These are phyloP conservation scores for Yponomeuta evonymella DNA, from an alignment of 2,888 invertebrate species.

Conservation along the genomic window DNA sequence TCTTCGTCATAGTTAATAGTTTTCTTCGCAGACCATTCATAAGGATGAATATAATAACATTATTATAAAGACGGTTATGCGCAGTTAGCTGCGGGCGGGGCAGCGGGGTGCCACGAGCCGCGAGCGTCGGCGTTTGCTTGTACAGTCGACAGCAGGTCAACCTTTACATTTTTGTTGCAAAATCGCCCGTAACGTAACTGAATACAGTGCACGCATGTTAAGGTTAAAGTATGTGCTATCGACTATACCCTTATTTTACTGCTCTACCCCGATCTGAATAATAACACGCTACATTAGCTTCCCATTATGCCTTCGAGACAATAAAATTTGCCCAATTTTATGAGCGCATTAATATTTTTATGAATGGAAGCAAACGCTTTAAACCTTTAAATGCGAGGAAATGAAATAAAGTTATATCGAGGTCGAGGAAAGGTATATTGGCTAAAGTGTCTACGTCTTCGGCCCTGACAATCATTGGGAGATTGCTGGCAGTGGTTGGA, in stretches of 20 bases:
- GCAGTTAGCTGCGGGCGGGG: not conserved
- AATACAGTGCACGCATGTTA: too few species aligned
- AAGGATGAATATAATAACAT: not conserved
- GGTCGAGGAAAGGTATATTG: constrained; percentile 42
- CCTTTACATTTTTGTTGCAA: too few species aligned
- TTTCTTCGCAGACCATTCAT: not conserved
- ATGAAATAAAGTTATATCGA: constrained; percentile 53
- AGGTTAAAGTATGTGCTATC: too few species aligned
- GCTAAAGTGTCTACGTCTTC: constrained; percentile 37
- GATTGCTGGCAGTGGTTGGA: too few species aligned
- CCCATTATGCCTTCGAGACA: constrained; percentile 75
- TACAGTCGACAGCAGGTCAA: constrained; percentile 19
- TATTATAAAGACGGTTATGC: not conserved
- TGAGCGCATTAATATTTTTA: constrained; percentile 76
- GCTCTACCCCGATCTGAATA: constrained; percentile 72
- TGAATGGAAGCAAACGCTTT: constrained; percentile 73
- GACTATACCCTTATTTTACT: constrained; percentile 49
- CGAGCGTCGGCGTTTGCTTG: constrained; percentile 30
- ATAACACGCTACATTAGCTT: constrained; percentile 77
- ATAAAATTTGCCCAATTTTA: constrained; percentile 77
- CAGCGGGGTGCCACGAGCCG: not conserved
- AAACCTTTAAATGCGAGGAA: constrained; percentile 58
- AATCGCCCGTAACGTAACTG: too few species aligned
- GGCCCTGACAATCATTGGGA: too few species aligned
- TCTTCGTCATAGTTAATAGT: not conserved